Conservation (phyloP, 2,888 invertebrate genomes). For the Calliphora vomitoria region DNA sequence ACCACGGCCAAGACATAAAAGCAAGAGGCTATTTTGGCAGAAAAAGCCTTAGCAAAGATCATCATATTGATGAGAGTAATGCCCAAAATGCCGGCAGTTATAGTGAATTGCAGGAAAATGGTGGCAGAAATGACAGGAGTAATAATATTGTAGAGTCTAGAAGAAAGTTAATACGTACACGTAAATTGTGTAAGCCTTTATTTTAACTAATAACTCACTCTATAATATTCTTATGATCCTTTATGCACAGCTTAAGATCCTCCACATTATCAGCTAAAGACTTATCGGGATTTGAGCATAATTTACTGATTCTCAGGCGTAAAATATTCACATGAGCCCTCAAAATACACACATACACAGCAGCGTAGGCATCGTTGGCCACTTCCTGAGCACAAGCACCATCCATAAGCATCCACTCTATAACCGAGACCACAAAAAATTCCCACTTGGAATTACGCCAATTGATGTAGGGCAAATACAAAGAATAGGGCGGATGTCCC, state of each 20-base stretch:
- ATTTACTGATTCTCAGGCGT: slow-evolving; percentile 66
- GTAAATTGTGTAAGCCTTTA: not conserved
- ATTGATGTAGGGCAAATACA: slow-evolving; percentile 73
- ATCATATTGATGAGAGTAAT: slow-evolving; percentile 73
- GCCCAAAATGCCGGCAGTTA: slow-evolving; percentile 72
- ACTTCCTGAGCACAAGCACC: slow-evolving; percentile 74
- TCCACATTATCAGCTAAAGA: slow-evolving; percentile 59
- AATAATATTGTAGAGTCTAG: slow-evolving; percentile 74
- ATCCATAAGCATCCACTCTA: slow-evolving; percentile 72
- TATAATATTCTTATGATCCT: slow-evolving; percentile 75
- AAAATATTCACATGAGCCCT: slow-evolving; percentile 72
- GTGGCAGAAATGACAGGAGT: slow-evolving; percentile 74
- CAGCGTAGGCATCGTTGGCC: slow-evolving; percentile 72
- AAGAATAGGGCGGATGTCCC: slow-evolving; percentile 74
- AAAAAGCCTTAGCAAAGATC: slow-evolving; percentile 71
- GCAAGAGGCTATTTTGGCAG: slow-evolving; percentile 66
- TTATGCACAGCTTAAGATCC: slow-evolving; percentile 74
- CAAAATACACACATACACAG: slow-evolving; percentile 73
- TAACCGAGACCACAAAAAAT: slow-evolving; percentile 67
- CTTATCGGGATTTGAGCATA: slow-evolving; percentile 51
- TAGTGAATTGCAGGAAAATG: slow-evolving; percentile 74
- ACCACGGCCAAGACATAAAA: slow-evolving; percentile 72
- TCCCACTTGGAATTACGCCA: slow-evolving; percentile 74
- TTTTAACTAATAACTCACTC: slow-evolving; percentile 63
- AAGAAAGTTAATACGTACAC: slow-evolving; percentile 6